phyloP scores from a whole-genome alignment of 2,113 vertebrate species.

The Sminthopsis crassicaudata region DNA sequence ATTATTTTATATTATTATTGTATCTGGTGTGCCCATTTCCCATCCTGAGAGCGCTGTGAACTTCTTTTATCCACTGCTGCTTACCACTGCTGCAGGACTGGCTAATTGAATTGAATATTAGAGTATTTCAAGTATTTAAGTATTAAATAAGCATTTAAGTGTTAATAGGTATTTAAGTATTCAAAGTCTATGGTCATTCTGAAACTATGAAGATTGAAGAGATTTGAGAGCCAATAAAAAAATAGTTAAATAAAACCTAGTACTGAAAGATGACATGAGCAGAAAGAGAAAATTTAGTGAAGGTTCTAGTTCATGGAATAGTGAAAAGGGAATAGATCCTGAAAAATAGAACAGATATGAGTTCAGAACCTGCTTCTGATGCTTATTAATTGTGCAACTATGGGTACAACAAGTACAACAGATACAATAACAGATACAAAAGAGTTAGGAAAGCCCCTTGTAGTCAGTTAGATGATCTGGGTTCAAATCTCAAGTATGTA shows the following conservation, averaged over 20 bases:
- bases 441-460: not conserved
- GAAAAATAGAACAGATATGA: not conserved
- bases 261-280: not conserved
- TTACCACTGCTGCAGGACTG: not conserved
- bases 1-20: not conserved
- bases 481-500: not conserved
- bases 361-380: not conserved
- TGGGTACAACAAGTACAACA: not conserved
- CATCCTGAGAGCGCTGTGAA: not conserved
- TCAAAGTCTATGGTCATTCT: not conserved
- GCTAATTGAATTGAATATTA: not conserved
- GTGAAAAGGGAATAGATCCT: not conserved
- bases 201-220: not conserved
- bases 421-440: too few relatives aligned
- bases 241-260: not conserved
- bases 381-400: not conserved
- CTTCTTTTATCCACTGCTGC: not conserved
- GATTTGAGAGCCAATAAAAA: not conserved
- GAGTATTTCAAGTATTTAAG: not conserved
- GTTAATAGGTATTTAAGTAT: not conserved
- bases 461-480: not conserved
- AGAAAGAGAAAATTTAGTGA: not conserved
- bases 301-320: not conserved
- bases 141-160: too few relatives aligned
- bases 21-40: not conserved